Evolutionary conservation across 37 sponge, comb jelly and placozoan species (phyloP).

Genomic region (Amphimedon queenslandica): DNA sequence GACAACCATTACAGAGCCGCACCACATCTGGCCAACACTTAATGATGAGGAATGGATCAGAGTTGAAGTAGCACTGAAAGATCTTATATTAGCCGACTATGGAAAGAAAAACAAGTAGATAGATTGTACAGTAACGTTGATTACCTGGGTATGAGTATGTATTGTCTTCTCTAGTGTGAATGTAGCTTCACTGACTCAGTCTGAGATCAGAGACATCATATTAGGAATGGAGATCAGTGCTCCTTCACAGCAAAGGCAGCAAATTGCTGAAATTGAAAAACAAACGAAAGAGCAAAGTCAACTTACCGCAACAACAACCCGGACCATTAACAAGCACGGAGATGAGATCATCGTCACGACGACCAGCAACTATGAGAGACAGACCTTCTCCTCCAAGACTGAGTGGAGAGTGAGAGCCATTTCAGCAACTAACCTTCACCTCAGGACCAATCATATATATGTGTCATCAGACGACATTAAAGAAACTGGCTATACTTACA

Average conservation of each 20-base stretch:
- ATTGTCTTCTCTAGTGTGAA: conserved; percentile 68
- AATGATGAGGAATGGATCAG: conserved; percentile 97
- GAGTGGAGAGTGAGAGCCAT: conserved; percentile 99
- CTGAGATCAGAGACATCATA: conserved; percentile 98
- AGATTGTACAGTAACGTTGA: too few relatives aligned
- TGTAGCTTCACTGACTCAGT: conserved; percentile 96
- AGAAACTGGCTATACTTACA: conserved; percentile 99
- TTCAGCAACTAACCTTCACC: conserved; percentile 99
- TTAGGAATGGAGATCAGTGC: conserved; percentile 99
- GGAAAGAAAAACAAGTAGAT: conserved; percentile 99
- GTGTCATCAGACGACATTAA: conserved; percentile 98
- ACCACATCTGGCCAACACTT: conserved; percentile 98
- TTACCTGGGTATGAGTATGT: neutral
- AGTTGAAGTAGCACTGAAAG: conserved; percentile 95
- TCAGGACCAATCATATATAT: conserved; percentile 98
- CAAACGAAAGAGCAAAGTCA: conserved; percentile 99
- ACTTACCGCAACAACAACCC: conserved; percentile 98
- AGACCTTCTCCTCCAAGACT: conserved; percentile 96
- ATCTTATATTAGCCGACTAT: conserved; percentile 97
- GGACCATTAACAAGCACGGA: conserved; percentile 94
- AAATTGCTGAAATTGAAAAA: conserved; percentile 99
- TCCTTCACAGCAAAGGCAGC: conserved; percentile 97
- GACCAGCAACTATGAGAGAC: conserved; percentile 95
- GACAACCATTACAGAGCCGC: conserved; percentile 98
- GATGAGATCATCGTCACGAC: conserved; percentile 98